Percentiles rank a stretch among this genome's conserved stretches.
These are phyloP conservation scores for Neomonachus schauinslandi DNA, from an alignment of 2,113 vertebrate genomes.

Conservation along the genomic window DNA sequence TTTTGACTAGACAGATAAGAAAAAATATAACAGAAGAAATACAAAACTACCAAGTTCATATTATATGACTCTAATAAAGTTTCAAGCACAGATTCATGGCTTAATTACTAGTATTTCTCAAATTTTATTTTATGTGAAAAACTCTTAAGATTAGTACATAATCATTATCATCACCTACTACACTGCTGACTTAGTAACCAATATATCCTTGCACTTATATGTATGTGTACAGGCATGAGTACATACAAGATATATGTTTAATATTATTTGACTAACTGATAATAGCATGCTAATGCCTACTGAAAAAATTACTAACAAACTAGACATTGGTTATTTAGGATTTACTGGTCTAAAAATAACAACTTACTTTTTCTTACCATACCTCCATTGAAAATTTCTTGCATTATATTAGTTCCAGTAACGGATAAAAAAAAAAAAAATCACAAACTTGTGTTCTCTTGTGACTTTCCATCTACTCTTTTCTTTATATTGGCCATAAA, in stretches of 20 bases:
- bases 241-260: background rate
- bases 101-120: slow-evolving; percentile 66
- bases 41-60: slow-evolving; percentile 61
- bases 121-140: slow-evolving; percentile 52
- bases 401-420: background rate
- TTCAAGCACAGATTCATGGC: slow-evolving; percentile 51
- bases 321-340: background rate
- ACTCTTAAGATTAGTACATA: background rate
- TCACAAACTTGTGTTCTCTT: background rate
- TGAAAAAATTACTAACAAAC: background rate
- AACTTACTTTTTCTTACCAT: background rate
- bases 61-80: slow-evolving; percentile 55
- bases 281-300: background rate
- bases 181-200: background rate
- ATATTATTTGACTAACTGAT: background rate
- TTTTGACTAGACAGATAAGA: slow-evolving; percentile 61
- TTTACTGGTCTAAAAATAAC: slow-evolving; percentile 50
- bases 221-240: background rate
- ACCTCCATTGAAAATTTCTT: slow-evolving; percentile 20
- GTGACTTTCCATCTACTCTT: background rate
- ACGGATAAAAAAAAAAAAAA: background rate
- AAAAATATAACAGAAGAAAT: slow-evolving; percentile 6
- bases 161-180: background rate
- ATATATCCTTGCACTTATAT: background rate
- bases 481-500: background rate